Evolutionary conservation across 2,797 vertebrate species (phyloP).

Genomic region (Propithecus perrieri): DNA sequence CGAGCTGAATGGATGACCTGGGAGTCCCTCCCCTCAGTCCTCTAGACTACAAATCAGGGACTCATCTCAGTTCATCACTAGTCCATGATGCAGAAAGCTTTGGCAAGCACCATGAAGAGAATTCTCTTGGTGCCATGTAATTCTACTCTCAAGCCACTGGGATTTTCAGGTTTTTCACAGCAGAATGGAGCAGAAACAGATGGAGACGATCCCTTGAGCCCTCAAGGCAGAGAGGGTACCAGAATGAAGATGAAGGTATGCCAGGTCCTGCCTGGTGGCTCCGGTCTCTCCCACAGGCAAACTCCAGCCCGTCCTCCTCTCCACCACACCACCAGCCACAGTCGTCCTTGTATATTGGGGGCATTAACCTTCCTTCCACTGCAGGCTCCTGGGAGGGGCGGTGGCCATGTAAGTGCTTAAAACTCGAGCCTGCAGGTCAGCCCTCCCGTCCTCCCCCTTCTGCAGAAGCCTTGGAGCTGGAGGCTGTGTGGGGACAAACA

Average conservation of each 20-base stretch:
- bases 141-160: not conserved
- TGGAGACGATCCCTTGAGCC: not conserved
- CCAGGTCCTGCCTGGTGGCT: not conserved
- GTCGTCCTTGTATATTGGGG: not conserved
- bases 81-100: not conserved
- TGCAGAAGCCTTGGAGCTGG: not conserved
- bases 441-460: not conserved
- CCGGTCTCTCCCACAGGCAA: not conserved
- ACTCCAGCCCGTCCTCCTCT: not conserved
- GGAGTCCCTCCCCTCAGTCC: not conserved
- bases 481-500: constrained; percentile 48
- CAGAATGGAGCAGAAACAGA: not conserved
- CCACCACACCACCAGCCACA: not conserved
- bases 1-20: not conserved
- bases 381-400: not conserved
- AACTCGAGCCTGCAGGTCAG: constrained; percentile 9
- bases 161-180: not conserved
- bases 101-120: not conserved
- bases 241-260: not conserved
- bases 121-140: not conserved
- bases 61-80: rapidly evolving
- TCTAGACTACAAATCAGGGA: not conserved
- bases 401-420: constrained; percentile 55
- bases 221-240: not conserved
- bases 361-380: constrained; percentile 21